Evolutionary conservation across 2,113 vertebrate species (phyloP), one percentile per base, ranked within the genome.

Genomic region (Ahaetulla prasina): DNA sequence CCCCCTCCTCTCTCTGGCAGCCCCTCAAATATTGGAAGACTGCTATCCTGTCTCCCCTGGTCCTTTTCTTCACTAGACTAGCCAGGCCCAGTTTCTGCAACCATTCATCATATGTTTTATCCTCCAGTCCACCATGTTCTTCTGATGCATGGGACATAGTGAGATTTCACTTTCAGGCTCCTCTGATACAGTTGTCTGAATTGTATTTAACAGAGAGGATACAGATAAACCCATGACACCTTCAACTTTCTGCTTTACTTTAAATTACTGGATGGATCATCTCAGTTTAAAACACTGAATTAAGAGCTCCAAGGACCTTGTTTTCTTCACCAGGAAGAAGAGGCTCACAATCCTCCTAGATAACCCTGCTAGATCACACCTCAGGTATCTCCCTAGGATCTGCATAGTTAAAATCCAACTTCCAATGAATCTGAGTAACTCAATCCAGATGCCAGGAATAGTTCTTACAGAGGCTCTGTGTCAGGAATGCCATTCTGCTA

Each of bases 61-160:
- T 54, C 53, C 18, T 54, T 54, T 18, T 54, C 53, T 54, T 54
- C 53, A 5, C 53, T 54, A 54, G 53, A 7, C 5, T 54, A 54
- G 53, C 53, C 53, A 54, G 0, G 53, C 20, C 20, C 20, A 54
- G 18, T 54, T 53, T 16, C 52, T 68, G 60, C 27, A 68, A 68
- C 60, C 97, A 96, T 4, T 94, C 18, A 2, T 54, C 20, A 18
- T 54, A 54, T 54, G 53, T 54, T 54, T 54, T 22, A 54, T 18
- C 5, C 53, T 22, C 53, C 53, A 54, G 53, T 22, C 53, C 53
- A 54, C 95, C 47, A 6, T 94, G 30, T 98, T 96, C 27, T 98
- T 88, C 91, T 96, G 97, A 50, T 98, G 98, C 98, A 98, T 97
- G 0, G 98, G 98, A 63, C 98, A 98, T 85, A 96, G 96, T 39